Conservation (phyloP, 2,113 vertebrate genomes). For the Leucopsar rothschildi region DNA sequence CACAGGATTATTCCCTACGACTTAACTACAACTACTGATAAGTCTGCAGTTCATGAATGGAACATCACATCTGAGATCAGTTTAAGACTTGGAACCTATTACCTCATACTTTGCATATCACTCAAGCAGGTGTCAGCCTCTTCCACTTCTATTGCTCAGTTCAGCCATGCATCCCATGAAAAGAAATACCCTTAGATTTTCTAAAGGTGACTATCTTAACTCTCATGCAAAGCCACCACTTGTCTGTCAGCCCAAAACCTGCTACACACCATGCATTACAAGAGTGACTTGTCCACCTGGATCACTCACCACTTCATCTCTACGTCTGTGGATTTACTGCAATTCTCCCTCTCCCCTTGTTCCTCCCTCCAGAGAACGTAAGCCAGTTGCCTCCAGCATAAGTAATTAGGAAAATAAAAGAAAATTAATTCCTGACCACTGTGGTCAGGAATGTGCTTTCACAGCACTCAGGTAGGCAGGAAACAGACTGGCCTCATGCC, state of each 20-base stretch:
- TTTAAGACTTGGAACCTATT: background rate
- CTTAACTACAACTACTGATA: background rate
- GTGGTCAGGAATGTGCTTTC: background rate
- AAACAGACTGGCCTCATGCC: background rate
- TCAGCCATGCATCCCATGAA: background rate
- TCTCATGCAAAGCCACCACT: background rate
- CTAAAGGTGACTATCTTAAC: background rate
- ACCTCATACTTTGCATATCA: background rate
- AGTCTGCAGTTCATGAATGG: background rate
- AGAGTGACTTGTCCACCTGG: background rate
- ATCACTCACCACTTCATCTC: background rate
- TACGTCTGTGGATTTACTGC: background rate
- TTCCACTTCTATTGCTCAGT: no score
- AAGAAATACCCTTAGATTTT: background rate
- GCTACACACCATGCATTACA: background rate
- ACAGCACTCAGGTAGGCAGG: background rate
- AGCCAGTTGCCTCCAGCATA: accelerated
- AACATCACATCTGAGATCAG: background rate
- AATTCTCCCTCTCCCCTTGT: background rate
- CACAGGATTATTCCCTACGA: background rate
- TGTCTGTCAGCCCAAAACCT: background rate
- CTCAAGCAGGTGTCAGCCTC: background rate
- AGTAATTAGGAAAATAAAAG: background rate
- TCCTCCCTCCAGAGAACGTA: accelerated
- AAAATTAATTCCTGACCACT: background rate